A percentile compares a stretch with the other conserved stretches of the same genome.
These are phyloP conservation scores for Prolemur simus DNA, from an alignment of 2,113 vertebrate genomes.

Conservation along the genomic window DNA sequence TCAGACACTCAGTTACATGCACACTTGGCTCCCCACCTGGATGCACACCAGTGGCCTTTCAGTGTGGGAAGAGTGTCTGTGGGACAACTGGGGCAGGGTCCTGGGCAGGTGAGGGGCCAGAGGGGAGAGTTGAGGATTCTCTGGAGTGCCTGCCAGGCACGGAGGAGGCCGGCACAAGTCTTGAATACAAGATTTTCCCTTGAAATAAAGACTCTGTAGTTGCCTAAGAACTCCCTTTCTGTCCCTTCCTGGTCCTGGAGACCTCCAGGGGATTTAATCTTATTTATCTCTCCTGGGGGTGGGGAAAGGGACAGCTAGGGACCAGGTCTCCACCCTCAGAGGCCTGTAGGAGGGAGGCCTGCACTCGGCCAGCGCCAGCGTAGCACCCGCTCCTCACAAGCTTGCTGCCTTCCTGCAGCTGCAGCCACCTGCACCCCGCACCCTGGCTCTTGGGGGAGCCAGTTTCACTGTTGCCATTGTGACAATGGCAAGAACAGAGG, in stretches of 20 bases:
- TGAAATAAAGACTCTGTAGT: not conserved
- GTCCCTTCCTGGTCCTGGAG: not conserved
- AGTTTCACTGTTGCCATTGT: not conserved
- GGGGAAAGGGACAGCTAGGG: not conserved
- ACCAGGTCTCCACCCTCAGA: not conserved
- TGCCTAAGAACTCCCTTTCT: not conserved
- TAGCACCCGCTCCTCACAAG: not conserved
- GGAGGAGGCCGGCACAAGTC: not conserved
- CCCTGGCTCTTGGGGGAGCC: not conserved
- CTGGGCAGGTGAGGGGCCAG: not conserved
- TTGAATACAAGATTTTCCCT: not conserved
- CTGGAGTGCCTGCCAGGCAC: not conserved
- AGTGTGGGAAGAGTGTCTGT: not conserved
- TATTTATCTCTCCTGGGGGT: not conserved
- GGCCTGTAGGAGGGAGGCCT: not conserved
- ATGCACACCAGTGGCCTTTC: constrained; percentile 63
- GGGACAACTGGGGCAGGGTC: not conserved
- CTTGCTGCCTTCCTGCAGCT: constrained; percentile 20
- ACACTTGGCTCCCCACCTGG: constrained; percentile 52
- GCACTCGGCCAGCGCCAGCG: accelerated
- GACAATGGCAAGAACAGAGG: not conserved
- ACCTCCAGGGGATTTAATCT: not conserved
- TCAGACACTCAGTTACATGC: constrained; percentile 64
- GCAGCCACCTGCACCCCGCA: not conserved
- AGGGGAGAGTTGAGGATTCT: not conserved